Base-by-base conservation (phyloP, 1,140 invertebrate genomes). In the Battus philenor region DNA sequence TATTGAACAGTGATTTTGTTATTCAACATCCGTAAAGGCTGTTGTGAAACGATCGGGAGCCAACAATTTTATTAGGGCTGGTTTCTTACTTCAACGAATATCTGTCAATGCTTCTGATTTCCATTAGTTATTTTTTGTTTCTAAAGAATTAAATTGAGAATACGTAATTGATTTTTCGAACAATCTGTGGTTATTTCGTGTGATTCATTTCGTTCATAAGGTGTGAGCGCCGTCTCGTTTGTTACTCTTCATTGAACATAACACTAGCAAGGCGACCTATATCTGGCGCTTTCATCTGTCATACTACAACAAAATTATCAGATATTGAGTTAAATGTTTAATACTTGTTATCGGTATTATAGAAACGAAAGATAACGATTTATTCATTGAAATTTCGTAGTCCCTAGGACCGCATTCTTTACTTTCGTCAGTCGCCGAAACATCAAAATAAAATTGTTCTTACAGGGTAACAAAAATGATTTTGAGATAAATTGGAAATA, bases 231-330 rank as follows among this genome's bases (percentile, higher is more conserved):
- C 13, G 22, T 26, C 7, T 13, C 22, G 43, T 44, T 79, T 80
- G 71, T 82, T 79, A 83, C 77, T 84, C 72, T 84, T 78, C 60
- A 79, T 70, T 84, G 76, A 81, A 55, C 77, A 84, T 80, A 81
- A 81, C 80, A 84, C 80, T 78, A 72, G 65, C 64, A 72, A 62
- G 62, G 59, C 75, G 71, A 76, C 69, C 74, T 73, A 65, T 75
- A 77, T 73, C 48, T 45, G 54, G 54, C 53, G 54, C 57, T 72
- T 71, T 65, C 53, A 27, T 41, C 43, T 47, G 59, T 50, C 59
- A 57, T 56, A 68, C 54, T 54, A 49, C 54, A 58, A 60, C 50
- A 54, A 59, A 66, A 47, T 66, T 63, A 61, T 64, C 26, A 61
- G 48, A 54, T 50, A 43, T 29, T 15, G 18, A 44, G 18, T 38